Percentiles rank a stretch among this genome's conserved stretches.
phyloP scores from a whole-genome alignment of 2,797 vertebrate species.

The Knipowitschia caucasica region DNA sequence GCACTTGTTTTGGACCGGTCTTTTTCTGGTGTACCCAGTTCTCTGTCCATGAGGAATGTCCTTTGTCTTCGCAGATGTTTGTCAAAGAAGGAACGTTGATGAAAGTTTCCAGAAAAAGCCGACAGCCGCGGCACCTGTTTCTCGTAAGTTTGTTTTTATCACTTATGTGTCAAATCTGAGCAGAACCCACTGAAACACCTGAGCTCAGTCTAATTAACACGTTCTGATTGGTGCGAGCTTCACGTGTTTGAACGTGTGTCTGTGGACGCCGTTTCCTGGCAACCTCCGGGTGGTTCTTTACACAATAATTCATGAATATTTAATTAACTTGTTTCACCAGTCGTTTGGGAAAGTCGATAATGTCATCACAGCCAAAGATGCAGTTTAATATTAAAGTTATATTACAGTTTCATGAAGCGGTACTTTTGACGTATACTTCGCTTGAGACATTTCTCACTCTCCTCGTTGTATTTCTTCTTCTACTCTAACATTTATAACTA shows the following conservation, averaged over 20 bases:
- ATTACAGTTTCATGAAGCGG: no score
- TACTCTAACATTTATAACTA: no score
- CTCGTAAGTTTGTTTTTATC: slow-evolving; percentile 77
- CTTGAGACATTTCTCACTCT: no score
- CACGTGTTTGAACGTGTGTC: slow-evolving; percentile 3
- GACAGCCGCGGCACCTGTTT: slow-evolving; percentile 90
- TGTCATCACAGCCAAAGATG: background rate
- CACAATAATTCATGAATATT: background rate
- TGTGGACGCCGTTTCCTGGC: slow-evolving; percentile 9
- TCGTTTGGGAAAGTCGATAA: background rate
- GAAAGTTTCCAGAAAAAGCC: slow-evolving; percentile 88
- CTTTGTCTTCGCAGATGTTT: slow-evolving; percentile 81
- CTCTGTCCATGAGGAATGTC: no score
- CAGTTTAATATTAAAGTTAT: no score
- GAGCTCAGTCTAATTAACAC: slow-evolving; percentile 9
- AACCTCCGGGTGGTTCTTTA: slow-evolving; percentile 9
- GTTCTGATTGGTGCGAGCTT: slow-evolving; percentile 4
- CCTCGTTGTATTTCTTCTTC: no score
- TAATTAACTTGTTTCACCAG: background rate
- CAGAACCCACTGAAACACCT: background rate
- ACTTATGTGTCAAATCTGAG: background rate
- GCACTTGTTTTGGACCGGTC: no score
- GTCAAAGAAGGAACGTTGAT: slow-evolving; percentile 96
- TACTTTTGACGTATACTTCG: no score
- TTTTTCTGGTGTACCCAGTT: no score